Evolutionary conservation across 2,888 invertebrate genomes (phyloP), one percentile per base, ranked within the genome.

Genomic region (Merodon equestris): DNA sequence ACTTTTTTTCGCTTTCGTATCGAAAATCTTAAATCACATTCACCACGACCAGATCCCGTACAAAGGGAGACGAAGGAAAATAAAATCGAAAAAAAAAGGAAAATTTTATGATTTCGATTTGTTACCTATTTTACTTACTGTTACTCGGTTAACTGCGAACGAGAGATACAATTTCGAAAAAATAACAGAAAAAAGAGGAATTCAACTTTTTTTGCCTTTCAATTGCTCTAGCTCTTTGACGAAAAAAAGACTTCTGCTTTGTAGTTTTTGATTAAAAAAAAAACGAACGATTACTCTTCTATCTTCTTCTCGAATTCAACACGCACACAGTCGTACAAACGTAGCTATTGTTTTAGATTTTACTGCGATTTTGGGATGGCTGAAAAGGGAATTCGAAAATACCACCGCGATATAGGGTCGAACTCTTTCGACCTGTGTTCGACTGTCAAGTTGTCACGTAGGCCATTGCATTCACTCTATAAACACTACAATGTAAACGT

Each of bases 401-500:
- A 27, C 19, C 13, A 13, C 1, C 1, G 10, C 27, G 27, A 27
- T 40, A 47, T 60, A 13, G 13, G 34, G 2, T 44, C 10, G 54
- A 15, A 10, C 58, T 72, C 9, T 51, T 77, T 27, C 17, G 34
- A 63, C 72, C 42, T 13, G 1, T 27, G 13, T 19, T n/a, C 9
- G 54, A 7, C 13, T 70, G 79, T 64, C 79, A 73, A 58, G 1
- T 17, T 34, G 4, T 70, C 27, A 4, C 7, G 54, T 1, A 14
- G 45, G 45, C 56, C n/a, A 27, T 47, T 27, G 53, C 68, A 15
- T 19, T 79, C 50, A 19, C 56, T 64, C 58, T 67, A 79, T 79
- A 79, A 79, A 79, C 79, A 79, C 68, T 70, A 51, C 68, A 74
- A 36, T 74, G 79, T 74, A 74, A 79, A 79, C 70, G 79, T 79